Base-by-base conservation (phyloP, 2,113 vertebrate genomes). In the Anguilla japonica region DNA sequence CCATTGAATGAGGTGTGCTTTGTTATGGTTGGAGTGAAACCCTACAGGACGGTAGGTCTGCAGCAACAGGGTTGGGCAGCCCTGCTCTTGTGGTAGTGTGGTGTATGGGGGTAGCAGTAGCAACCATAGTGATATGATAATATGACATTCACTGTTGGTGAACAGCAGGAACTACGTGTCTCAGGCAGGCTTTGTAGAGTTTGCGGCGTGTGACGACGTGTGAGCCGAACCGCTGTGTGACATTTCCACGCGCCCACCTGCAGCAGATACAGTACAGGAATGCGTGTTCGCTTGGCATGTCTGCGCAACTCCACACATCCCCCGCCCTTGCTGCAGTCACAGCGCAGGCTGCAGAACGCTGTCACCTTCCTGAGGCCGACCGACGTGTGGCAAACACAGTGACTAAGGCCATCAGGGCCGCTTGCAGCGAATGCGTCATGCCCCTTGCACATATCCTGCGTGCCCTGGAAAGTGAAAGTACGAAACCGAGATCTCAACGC, bases 241-340 rank as follows among this genome's bases (percentile, higher is more conserved):
- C 71, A 34, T 75, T 75, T 75, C n/a, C 71, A 34, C n/a, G 71
- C 71, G 71, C 71, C 71, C 71, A 75, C 71, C 71, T 34, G 71
- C 71, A 34, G 71, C 71, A 75, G 71, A 7, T 75, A 75, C 1
- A n/a, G n/a, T 75, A 13, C 71, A 75, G 71, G 71, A 75, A 75
- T 14, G 9, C n/a, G 26, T 71, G 22, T 8, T 71, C 63, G 3
- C 26, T 16, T 1, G 16, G 22, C 26, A n/a, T 71, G 22, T 6
- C 22, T 22, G 22, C 63, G 3, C 63, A 5, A n/a, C 63, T 22
- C 20, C 63, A 8, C 50, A 53, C 50, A 53, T 53, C 50, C 1
- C 26, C 20, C n/a, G n/a, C 71, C 71, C 71, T 0, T 29, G 26
- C 71, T 29, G 71, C 71, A 34, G 71, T 75, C n/a, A 13, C 71